Conservation (phyloP, 2,113 vertebrate species). For the Phalacrocorax carbo region DNA sequence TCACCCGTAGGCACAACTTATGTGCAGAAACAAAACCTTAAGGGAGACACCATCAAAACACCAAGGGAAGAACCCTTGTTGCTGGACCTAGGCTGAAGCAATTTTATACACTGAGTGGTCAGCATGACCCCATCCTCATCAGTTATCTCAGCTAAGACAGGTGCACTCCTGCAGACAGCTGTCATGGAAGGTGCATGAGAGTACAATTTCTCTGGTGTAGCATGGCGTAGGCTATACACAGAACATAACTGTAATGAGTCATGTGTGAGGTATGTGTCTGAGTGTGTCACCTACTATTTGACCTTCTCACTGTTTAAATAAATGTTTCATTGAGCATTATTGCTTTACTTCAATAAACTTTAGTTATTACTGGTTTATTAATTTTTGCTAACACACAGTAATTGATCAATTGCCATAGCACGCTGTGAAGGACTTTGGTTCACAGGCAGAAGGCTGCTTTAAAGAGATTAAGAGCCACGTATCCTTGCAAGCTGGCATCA, state of each 20-base stretch:
- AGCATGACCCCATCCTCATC: not conserved
- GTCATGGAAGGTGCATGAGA: not conserved
- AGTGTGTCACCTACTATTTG: not conserved
- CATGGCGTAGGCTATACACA: not conserved
- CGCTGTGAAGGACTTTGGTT: not conserved
- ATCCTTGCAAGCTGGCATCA: not conserved
- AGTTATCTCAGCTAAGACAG: not conserved
- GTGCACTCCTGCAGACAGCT: not conserved
- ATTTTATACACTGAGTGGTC: not conserved
- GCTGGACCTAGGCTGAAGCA: not conserved
- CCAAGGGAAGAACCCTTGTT: not conserved
- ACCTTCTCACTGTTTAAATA: not conserved
- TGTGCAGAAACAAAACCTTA: not conserved
- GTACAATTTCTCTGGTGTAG: not conserved
- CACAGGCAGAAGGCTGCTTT: not conserved
- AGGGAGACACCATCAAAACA: not conserved
- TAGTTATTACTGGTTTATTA: not conserved
- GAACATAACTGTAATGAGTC: not conserved
- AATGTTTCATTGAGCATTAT: not conserved
- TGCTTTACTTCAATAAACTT: not conserved
- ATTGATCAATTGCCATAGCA: not conserved
- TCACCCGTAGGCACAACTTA: not conserved
- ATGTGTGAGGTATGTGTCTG: not conserved
- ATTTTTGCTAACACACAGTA: not conserved
- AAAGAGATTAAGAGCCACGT: not conserved